Evolutionary conservation across 2,113 vertebrate genomes (phyloP), one percentile per base, ranked within the genome.

Genomic region (Dipodomys stephensi): DNA sequence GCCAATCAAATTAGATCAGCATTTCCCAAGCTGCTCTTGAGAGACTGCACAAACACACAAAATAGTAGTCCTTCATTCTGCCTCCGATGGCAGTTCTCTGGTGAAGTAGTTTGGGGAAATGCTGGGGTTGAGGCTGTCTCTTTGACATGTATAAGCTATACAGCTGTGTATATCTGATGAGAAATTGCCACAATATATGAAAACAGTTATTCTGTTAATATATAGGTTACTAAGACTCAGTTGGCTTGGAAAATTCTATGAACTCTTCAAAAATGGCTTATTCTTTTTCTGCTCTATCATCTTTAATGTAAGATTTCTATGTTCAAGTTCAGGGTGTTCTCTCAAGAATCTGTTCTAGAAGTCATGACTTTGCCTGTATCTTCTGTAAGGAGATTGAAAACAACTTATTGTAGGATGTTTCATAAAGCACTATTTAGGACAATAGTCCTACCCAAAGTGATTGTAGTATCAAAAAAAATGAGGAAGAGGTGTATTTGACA

Each of bases 1-100:
- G 46, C 65, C 62, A 77, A 25, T 92, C 65, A 82, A 65, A 84
- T 92, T 77, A 92, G 35, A 92, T 46, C 67, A 89, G 19, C 25
- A 67, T 92, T 95, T 95, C 25, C 69, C 60, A 92, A 87, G 85
- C 46, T 86, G n/a, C 78, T 90, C 87, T 92, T 73, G 64, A 68
- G 68, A 91, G 69, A 71, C 44, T 69, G n/a, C 4, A 87, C 6
- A 82, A 62, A 77, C 87, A 46, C 57, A 67, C 60, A 84, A 95
- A 94, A 78, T 74, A 27, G 57, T 91, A 64, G 53, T 91, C 88
- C 71, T 67, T 82, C 73, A 67, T 67, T 49, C 67, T 90, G 49
- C 39, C 28, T 94, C 64, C n/a, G 25, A 44, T 57, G 7, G 64
- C 13, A 16, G 11, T 79, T 88, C 22, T 73, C 69, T 79, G 77